Percentiles rank a stretch among this genome's conserved stretches.
phyloP scores from a whole-genome alignment of 2,888 invertebrate genomes.

The Acrobeloides nanus region DNA sequence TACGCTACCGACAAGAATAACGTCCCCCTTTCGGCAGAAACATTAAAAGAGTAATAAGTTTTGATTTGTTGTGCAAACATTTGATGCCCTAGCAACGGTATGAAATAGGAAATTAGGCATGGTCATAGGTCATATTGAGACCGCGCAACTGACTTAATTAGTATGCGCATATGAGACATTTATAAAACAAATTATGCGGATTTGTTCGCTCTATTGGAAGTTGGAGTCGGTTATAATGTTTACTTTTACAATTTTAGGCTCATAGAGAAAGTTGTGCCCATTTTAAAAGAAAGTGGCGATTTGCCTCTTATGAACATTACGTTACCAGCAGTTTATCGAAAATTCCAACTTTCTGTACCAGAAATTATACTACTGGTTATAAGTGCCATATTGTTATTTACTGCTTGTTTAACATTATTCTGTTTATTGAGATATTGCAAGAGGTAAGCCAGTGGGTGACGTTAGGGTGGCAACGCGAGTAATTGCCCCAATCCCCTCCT shows the following conservation, averaged over 20 bases:
- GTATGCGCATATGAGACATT: too few relatives aligned
- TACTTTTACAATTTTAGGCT: too few relatives aligned
- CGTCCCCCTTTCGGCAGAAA: conserved; percentile 27
- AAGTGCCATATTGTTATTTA: conserved; percentile 16
- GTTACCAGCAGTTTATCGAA: conserved; percentile 4
- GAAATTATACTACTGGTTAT: conserved; percentile 24
- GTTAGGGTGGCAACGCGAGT: too few relatives aligned
- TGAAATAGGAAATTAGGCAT: too few relatives aligned
- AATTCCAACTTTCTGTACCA: conserved; percentile 13
- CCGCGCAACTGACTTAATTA: too few relatives aligned
- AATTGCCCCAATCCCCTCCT: too few relatives aligned
- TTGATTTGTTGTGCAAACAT: background rate
- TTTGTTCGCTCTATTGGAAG: background rate
- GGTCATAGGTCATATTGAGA: too few relatives aligned
- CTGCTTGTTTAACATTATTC: conserved; percentile 20
- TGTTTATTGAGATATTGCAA: conserved; percentile 27
- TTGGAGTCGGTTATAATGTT: background rate
- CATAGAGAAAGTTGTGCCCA: conserved; percentile 6
- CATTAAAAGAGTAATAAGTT: conserved; percentile 16
- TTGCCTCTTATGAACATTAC: conserved; percentile 12
- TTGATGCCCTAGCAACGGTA: too few relatives aligned
- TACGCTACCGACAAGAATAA: conserved; percentile 35
- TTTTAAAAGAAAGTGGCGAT: conserved; percentile 3
- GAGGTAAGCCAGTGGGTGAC: conserved; percentile 5
- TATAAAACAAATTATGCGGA: background rate